Evolutionary conservation across 2,113 vertebrate genomes (phyloP), one percentile per base, ranked within the genome.

Genomic region (Bambusicola thoracicus): DNA sequence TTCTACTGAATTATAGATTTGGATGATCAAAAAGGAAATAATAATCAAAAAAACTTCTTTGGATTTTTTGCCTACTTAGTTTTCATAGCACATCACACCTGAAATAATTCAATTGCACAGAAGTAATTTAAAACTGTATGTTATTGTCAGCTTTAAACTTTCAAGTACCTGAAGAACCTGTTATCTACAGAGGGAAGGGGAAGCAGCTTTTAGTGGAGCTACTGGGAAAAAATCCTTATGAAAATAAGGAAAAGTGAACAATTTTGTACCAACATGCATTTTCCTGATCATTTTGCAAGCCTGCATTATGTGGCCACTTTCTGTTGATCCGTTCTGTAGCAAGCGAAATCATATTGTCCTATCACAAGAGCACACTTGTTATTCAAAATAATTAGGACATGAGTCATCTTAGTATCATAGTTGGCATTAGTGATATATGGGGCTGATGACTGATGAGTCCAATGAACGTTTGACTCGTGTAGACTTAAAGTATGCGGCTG

Each of bases 401-500:
- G 95, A 96, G 96, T 95, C 95, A 97, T 92, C 93, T 83, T 78
- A 55, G 82, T 95, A 94, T 94, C 94, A 89, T 85, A 94, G 95
- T 94, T 95, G 89, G 76, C 94, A 91, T 93, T 93, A 91, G 87
- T 95, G 96, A 97, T 96, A 96, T 96, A 95, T 87, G 79, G 68
- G 79, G 46, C 59, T 77, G 94, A 91, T 96, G 95, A 96, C 76
- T 95, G 96, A 97, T 97, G 91, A 94, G 73, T 70, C 89, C 82
- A 92, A 90, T 91, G 94, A 94, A 85, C 74, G 10, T 94, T 97
- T 95, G 94, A 96, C 91, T 96, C 48, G 38, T 72, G 91, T 81
- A 90, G 93, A 93, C 91, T 94, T 87, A 91, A 96, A 96, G 92
- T 91, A 96, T 94, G 94, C 85, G 85, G 93, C 79, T 83, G 93